A percentile compares a stretch with the other conserved stretches of the same genome.
Conservation (phyloP, 1,140 invertebrate species). For the Drosophila subobscura region DNA sequence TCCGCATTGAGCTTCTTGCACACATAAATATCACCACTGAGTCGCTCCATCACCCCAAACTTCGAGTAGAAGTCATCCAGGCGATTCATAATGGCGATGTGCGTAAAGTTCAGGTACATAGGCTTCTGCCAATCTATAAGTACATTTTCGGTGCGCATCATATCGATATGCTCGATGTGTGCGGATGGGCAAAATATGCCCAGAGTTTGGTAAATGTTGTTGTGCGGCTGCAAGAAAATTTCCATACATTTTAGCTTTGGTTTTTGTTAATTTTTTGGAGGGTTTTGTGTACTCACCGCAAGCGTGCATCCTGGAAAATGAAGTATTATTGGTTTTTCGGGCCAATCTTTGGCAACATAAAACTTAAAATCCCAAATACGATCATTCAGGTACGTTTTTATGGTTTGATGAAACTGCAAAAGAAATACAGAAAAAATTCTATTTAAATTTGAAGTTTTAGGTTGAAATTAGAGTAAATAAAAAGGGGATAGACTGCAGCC, state of each 20-base stretch:
- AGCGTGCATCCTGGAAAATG: constrained; percentile 94
- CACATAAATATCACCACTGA: constrained; percentile 90
- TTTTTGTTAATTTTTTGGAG: no score
- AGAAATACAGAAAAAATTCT: not conserved
- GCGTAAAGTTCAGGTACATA: constrained; percentile 92
- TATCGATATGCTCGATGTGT: constrained; percentile 87
- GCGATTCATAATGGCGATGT: constrained; percentile 89
- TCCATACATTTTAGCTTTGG: not conserved
- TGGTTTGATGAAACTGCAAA: constrained; percentile 93
- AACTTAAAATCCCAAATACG: constrained; percentile 94
- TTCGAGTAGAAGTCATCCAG: constrained; percentile 86
- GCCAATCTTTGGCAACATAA: constrained; percentile 94
- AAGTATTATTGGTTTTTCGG: constrained; percentile 90
- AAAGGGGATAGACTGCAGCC: no score
- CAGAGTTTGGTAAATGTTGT: constrained; percentile 90
- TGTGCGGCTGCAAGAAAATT: constrained; percentile 87
- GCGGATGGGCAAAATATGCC: constrained; percentile 91
- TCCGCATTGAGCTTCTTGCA: constrained; percentile 86
- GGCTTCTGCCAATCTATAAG: constrained; percentile 90
- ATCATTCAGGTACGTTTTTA: constrained; percentile 93
- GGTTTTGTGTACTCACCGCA: constrained; percentile 86
- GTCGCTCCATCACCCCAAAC: constrained; percentile 88
- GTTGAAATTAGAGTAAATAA: no score
- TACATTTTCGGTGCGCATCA: constrained; percentile 89
- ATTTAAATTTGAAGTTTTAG: not conserved